Evolutionary conservation across 2,888 invertebrate genomes (phyloP), one percentile per base, ranked within the genome.

Genomic region (Eumerus sabulonum): DNA sequence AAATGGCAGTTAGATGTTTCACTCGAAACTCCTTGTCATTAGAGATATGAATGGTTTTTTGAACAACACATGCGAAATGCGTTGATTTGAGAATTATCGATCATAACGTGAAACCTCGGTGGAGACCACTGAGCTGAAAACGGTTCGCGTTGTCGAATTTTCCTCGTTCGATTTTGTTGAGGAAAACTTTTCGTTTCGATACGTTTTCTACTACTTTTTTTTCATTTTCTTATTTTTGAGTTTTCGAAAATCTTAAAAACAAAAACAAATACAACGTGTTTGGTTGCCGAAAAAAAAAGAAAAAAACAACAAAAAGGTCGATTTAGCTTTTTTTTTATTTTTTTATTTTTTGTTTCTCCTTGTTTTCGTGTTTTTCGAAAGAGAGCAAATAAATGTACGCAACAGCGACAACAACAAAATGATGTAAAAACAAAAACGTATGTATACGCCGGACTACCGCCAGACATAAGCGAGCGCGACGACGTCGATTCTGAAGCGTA

Each of bases 21-120:
- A 4, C 27, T 7, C 51, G 51, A 64, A 68, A 76, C 18, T 48
- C 63, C 53, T 12, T 64, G 42, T 72, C 48, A 60, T 72, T 81
- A 70, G 64, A 71, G 47, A 59, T 51, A 51, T 57, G 18, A 63
- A 60, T 54, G n/a, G 16, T 17, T 36, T 35, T 60, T 36, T 53
- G 64, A 53, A 53, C 74, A 68, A 72, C 56, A 81, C 71, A 76
- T 76, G n/a, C 66, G 70, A 66, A 60, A 76, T 81, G 81, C 76
- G 74, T 74, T 74, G 27, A 4, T 67, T 36, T 51, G 14, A 62
- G 35, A 74, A 79, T 40, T 70, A 81, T 70, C 77, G 79, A 79
- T 79, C 79, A 79, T 79, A 85, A 87, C 86, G 87, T 88, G 87
- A 88, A 88, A 88, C 88, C 88, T 88, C 88, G 88, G 88, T 87